Conservation (phyloP, 2,888 invertebrate species). For the Nemoura dubitans region DNA sequence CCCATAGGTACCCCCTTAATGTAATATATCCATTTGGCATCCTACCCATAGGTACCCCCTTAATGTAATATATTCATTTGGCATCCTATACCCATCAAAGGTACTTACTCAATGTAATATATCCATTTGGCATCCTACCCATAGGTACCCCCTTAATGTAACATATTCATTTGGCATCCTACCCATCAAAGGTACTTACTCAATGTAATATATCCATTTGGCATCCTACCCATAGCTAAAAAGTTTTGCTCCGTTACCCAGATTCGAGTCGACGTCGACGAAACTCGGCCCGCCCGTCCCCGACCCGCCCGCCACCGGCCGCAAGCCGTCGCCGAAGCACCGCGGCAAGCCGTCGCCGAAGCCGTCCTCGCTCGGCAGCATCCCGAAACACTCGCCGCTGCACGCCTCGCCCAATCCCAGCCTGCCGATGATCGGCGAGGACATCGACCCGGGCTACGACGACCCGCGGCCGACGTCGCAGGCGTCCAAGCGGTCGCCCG, state of each 20-base stretch:
- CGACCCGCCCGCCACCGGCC: slow-evolving; percentile 13
- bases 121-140: no score
- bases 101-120: no score
- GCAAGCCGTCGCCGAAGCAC: slow-evolving; percentile 46
- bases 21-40: no score
- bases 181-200: no score
- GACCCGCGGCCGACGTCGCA: slow-evolving; percentile 47
- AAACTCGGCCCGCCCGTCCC: slow-evolving; percentile 40
- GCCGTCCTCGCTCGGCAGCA: slow-evolving; percentile 46
- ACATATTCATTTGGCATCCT: no score
- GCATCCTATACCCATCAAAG: no score
- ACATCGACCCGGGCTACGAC: slow-evolving; percentile 55
- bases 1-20: no score
- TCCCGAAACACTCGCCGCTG: slow-evolving; percentile 68
- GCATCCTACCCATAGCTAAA: no score
- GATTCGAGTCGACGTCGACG: slow-evolving; percentile 15
- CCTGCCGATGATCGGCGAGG: slow-evolving; percentile 76
- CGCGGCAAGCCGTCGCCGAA: slow-evolving; percentile 49
- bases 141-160: no score
- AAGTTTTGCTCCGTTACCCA: slow-evolving; percentile 25
- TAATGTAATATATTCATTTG: no score
- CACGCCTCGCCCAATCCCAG: slow-evolving; percentile 67
- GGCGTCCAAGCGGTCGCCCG: background rate
- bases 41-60: no score
- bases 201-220: no score